Evolutionary conservation across 2,113 vertebrate species (phyloP).

Genomic region (Noctilio leporinus): DNA sequence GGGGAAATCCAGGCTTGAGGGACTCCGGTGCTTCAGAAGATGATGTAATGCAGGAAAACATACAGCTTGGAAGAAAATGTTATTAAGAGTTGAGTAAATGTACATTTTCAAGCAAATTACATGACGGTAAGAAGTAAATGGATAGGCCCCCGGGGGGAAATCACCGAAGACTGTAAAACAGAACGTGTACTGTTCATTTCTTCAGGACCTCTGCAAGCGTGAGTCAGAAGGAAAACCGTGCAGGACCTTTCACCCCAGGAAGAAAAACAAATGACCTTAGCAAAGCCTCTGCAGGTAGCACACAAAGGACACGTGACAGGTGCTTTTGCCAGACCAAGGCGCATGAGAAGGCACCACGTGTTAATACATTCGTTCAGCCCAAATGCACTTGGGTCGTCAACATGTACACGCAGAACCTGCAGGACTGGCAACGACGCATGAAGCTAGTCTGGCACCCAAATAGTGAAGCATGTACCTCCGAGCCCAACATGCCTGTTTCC

Average conservation of each 20-base stretch:
- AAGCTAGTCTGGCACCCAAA: constrained; percentile 64
- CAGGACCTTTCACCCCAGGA: constrained; percentile 16
- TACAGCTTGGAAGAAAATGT: constrained; percentile 72
- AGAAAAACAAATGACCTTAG: constrained; percentile 65
- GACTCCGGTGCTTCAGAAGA: constrained; percentile 74
- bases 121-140: constrained; percentile 56
- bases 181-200: constrained; percentile 51
- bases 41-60: constrained; percentile 70
- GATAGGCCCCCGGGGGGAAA: constrained; percentile 42
- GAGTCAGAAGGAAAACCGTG: constrained; percentile 52
- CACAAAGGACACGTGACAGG: constrained; percentile 70
- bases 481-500: not conserved
- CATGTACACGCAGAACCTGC: constrained; percentile 10
- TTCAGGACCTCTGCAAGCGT: constrained; percentile 52
- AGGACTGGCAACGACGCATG: constrained; percentile 42
- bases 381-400: constrained; percentile 54
- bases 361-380: constrained; percentile 52
- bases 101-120: constrained; percentile 62
- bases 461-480: constrained; percentile 56
- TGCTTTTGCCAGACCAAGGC: constrained; percentile 61
- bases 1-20: constrained; percentile 74
- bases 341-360: constrained; percentile 37
- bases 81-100: constrained; percentile 71
- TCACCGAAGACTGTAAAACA: constrained; percentile 53
- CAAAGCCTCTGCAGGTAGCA: constrained; percentile 64